Base-by-base conservation (phyloP, 2,113 vertebrate species). In the Chloropsis cyanopogon region DNA sequence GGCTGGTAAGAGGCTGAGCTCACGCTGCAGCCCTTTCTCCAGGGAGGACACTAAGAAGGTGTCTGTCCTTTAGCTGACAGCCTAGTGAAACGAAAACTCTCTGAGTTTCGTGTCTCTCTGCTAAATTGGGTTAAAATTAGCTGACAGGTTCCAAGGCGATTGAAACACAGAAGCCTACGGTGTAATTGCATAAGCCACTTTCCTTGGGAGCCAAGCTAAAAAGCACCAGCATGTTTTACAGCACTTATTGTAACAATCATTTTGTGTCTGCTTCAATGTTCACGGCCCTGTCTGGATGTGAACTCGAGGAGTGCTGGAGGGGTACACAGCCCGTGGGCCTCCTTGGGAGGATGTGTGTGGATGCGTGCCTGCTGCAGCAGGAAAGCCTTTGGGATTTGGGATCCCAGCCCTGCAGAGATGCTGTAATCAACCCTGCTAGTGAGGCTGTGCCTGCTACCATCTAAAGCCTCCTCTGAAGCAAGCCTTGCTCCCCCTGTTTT, bases 51-150 rank as follows among this genome's bases (percentile, higher is more conserved):
- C 76, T 24, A 20, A 52, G 88, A 66, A 92, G 56, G 52, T 93
- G 80, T n/a, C 86, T 93, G 79, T 86, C 88, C 91, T 91, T 61
- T 44, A 92, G 82, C 83, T 94, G 92, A 75, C 91, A 97, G 86
- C 83, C 76, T 57, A n/a, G 82, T 33, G 73, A 94, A 85, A 78
- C 47, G 57, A 86, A 88, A 97, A 70, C 80, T 66, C 42, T 21
- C 54, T 4, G 44, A 78, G 72, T 82, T 88, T 83, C 81, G 68
- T 81, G 29, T 70, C 21, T 79, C 71, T 92, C 76, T 1, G 5
- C 82, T 92, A 86, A 88, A 88, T 44, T 78, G 80, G 60, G 76
- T 91, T 95, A 86, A 94, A 96, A 97, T 96, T 90, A 96, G 92
- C 64, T 97, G 95, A 86, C 94, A 96, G 76, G 69, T 92, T 95